phyloP scores from a whole-genome alignment of 1,140 invertebrate genomes.

The Galleria mellonella region DNA sequence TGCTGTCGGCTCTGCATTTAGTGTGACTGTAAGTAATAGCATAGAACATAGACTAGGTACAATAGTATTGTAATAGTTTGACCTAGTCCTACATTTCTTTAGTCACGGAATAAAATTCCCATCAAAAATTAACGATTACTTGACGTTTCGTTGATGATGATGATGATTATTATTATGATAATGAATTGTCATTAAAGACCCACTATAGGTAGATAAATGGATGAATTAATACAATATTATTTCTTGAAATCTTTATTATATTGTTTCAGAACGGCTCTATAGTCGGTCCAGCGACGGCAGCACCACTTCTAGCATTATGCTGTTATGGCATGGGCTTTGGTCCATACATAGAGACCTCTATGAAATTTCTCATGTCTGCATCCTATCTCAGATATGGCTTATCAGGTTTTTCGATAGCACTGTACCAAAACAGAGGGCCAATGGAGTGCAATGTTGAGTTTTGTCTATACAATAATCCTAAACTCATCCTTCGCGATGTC shows the following conservation, averaged over 20 bases:
- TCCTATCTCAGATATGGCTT: conserved; percentile 77
- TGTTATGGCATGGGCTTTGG: conserved; percentile 81
- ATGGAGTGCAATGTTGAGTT: conserved; percentile 64
- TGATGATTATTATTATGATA: too few relatives aligned
- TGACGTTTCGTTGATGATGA: too few relatives aligned
- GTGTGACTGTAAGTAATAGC: conserved; percentile 76
- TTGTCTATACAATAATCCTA: conserved; percentile 76
- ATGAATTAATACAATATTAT: too few relatives aligned
- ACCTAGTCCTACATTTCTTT: too few relatives aligned
- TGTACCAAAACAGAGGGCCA: conserved; percentile 46
- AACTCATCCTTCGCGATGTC: conserved; percentile 69
- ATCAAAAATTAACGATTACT: too few relatives aligned
- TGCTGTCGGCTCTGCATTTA: conserved; percentile 77
- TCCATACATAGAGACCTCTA: conserved; percentile 69
- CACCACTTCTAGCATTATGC: conserved; percentile 76
- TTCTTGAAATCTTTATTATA: too few relatives aligned
- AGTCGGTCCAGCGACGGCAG: conserved; percentile 75
- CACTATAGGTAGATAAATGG: too few relatives aligned
- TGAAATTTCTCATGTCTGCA: conserved; percentile 75
- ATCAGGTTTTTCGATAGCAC: conserved; percentile 60
- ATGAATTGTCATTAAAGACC: too few relatives aligned
- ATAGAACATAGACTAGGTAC: too few relatives aligned
- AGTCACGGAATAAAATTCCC: too few relatives aligned
- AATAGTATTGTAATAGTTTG: not conserved
- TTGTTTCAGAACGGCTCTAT: conserved; percentile 77